Base-by-base conservation (phyloP, 2,888 invertebrate genomes). In the Fabriciana adippe region DNA sequence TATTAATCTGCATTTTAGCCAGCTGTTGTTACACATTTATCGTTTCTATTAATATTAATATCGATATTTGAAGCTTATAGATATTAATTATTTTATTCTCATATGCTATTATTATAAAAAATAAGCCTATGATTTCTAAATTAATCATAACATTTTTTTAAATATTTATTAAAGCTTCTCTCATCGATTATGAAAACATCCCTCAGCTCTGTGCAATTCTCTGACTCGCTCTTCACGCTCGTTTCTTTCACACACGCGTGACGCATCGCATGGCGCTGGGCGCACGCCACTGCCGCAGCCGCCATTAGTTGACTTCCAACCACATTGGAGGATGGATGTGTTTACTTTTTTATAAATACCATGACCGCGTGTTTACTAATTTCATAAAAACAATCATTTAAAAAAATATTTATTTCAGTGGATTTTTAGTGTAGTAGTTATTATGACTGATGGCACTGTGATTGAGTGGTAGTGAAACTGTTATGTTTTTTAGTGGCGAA, bases 381-480 rank as follows among this genome's bases (percentile, higher is more conserved):
- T 60, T 61, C 45, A 56, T 67, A 59, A 45, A 71, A 60, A 63
- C 51, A 68, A 48, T 66, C 16, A 51, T 55, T 11, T 15, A 18
- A 41, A 41, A 41, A 11, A 41, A 11, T 41, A 26, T 50, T 64
- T 62, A 16, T 18, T 80, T 75, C 26, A n/a, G 59, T 59, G 59
- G 26, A 48, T 59, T 47, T 45, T 26, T 59, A 59, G 59, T 59
- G 59, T 59, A 45, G 6, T 16, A 47, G 86, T 87, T 84, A 84
- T 55, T 55, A 41, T 83, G 84, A 84, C 80, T 82, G 80, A 77
- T 76, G 80, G 79, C 69, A 70, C 57, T 55, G 65, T 57, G 56
- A 76, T 74, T 76, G 77, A 75, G 83, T 79, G 77, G 84, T 88
- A 85, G 81, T 86, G 84, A 83, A 61, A 53, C 81, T 81, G 80